These are phyloP conservation scores for Philantomba maxwellii DNA, from an alignment of 2,113 vertebrate species.

Conservation along the genomic window DNA sequence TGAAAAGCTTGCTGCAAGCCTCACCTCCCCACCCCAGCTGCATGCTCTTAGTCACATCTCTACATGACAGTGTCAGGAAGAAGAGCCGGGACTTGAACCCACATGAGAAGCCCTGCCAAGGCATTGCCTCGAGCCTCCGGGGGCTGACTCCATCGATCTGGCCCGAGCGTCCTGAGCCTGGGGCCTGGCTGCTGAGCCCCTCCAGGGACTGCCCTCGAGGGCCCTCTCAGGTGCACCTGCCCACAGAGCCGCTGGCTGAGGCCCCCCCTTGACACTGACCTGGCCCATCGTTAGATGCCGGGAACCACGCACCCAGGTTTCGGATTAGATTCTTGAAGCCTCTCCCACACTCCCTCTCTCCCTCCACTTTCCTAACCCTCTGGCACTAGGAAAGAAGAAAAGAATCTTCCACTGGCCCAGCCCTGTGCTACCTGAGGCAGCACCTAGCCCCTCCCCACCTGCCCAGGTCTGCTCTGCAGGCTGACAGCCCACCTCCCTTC, in stretches of 20 bases:
- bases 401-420: not conserved
- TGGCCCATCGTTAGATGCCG: not conserved
- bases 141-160: not conserved
- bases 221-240: not conserved
- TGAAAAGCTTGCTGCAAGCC: not conserved
- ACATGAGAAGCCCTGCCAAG: not conserved
- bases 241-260: not conserved
- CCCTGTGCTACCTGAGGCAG: not conserved
- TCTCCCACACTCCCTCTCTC: not conserved
- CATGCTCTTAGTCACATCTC: not conserved
- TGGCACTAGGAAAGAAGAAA: not conserved
- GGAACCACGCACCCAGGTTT: not conserved
- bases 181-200: not conserved
- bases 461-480: not conserved
- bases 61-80: not conserved
- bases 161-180: not conserved
- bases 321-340: not conserved
- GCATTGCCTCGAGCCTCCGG: not conserved
- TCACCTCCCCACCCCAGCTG: rapidly evolving
- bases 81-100: not conserved
- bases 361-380: not conserved
- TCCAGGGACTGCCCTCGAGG: rapidly evolving
- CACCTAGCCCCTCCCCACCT: rapidly evolving
- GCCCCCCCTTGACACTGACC: not conserved
- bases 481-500: not conserved